Conservation (phyloP, 2,888 invertebrate genomes). For the Atherix ibis region DNA sequence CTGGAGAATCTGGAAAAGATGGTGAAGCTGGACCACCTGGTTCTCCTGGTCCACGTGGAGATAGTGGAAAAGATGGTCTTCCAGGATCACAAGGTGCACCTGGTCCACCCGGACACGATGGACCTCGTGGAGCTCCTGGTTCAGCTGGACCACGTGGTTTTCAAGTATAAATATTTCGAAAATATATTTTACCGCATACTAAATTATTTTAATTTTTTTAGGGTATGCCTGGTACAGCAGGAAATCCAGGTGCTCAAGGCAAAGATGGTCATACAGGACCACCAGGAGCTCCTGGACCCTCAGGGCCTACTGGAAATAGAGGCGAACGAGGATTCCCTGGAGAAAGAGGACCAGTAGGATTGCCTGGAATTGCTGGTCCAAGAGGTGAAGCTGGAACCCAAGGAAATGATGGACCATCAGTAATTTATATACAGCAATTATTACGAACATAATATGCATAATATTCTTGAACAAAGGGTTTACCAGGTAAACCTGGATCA, state of each 20-base stretch:
- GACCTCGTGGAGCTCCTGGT: constrained; percentile 62
- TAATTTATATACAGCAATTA: constrained; percentile 22
- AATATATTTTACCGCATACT: neutral
- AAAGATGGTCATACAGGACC: constrained; percentile 65
- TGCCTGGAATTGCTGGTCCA: constrained; percentile 34
- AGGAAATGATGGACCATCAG: constrained; percentile 42
- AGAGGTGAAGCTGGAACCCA: constrained; percentile 37
- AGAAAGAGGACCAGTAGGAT: constrained; percentile 54
- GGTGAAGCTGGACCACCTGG: constrained; percentile 58
- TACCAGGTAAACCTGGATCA: constrained; percentile 48
- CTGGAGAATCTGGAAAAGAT: constrained; percentile 65
- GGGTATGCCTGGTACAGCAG: constrained; percentile 60
- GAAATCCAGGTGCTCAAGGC: constrained; percentile 57
- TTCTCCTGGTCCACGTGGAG: constrained; percentile 59
- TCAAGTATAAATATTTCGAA: constrained; percentile 38
- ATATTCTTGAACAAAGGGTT: constrained; percentile 24
- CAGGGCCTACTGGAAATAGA: constrained; percentile 44
- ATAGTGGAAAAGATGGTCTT: constrained; percentile 61
- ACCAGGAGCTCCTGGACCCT: constrained; percentile 46
- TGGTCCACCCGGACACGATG: constrained; percentile 53
- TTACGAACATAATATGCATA: neutral
- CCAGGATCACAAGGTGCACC: constrained; percentile 59
- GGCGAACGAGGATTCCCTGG: constrained; percentile 59
- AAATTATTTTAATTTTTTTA: constrained; percentile 16
- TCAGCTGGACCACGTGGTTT: constrained; percentile 64